Conservation (phyloP, 2,113 vertebrate species). For the Hypocryptadius cinnamomeus region DNA sequence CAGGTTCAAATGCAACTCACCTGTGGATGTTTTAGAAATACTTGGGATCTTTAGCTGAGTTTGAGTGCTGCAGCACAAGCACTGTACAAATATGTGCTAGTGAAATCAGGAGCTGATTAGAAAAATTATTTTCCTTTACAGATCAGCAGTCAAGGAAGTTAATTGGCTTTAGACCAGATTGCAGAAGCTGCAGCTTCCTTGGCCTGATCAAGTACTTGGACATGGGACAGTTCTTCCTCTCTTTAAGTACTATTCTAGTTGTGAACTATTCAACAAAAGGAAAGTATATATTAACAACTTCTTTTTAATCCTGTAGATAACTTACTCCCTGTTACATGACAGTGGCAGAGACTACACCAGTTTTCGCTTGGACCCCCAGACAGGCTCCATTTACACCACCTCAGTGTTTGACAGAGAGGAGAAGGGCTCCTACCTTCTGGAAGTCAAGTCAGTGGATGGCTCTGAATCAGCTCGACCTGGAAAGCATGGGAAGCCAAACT, state of each 20-base stretch:
- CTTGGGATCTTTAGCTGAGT: background rate
- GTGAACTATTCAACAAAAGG: background rate
- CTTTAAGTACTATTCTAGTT: background rate
- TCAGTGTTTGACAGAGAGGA: constrained; percentile 85
- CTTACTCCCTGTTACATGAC: constrained; percentile 82
- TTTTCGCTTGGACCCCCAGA: constrained; percentile 78
- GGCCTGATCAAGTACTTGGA: background rate
- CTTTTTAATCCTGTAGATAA: constrained; percentile 67
- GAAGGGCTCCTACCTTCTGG: constrained; percentile 83
- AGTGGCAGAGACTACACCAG: constrained; percentile 77
- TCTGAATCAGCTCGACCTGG: constrained; percentile 84
- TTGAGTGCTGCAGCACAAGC: background rate
- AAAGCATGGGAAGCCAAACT: constrained; percentile 83
- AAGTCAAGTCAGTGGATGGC: constrained; percentile 82
- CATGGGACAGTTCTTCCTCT: background rate
- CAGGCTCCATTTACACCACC: constrained; percentile 79
- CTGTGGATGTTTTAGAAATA: background rate
- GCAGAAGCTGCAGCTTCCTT: background rate
- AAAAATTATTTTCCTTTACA: background rate
- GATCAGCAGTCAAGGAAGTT: background rate
- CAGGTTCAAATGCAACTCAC: background rate
- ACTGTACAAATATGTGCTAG: background rate
- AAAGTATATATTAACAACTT: background rate
- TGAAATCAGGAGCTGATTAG: background rate
- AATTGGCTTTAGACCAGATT: background rate